Evolutionary conservation across 2,888 invertebrate genomes (phyloP).

Genomic region (Tachina lurida): DNA sequence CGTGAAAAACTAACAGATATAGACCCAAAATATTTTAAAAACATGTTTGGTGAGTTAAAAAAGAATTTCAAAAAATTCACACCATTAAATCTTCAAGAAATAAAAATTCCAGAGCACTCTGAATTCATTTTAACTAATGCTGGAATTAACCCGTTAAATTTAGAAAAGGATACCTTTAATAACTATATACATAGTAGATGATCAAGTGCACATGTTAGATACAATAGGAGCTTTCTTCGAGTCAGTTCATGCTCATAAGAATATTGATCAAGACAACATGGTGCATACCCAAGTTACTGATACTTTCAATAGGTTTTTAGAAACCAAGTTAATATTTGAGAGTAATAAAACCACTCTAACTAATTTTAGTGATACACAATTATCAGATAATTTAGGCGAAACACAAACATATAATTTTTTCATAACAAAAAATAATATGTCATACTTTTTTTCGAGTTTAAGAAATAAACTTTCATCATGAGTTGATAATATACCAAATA

Average conservation of each 20-base stretch:
- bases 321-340: not conserved
- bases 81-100: not conserved
- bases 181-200: not conserved
- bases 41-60: slow-evolving; percentile 1
- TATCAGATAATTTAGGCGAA: not conserved
- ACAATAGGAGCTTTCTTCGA: not conserved
- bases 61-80: not conserved
- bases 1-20: not conserved
- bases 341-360: not conserved
- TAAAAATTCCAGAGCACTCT: not conserved
- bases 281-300: no score
- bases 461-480: not conserved
- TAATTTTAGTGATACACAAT: not conserved
- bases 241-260: not conserved
- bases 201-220: not conserved
- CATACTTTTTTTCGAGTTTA: not conserved
- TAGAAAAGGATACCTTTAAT: not conserved
- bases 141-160: not conserved
- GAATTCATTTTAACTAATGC: not conserved
- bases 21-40: not conserved
- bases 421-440: not conserved
- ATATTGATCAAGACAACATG: no score
- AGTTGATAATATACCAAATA: no score
- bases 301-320: not conserved
- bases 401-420: not conserved